Base-by-base conservation (phyloP, 2,888 invertebrate species). In the Ectemnius lituratus region DNA sequence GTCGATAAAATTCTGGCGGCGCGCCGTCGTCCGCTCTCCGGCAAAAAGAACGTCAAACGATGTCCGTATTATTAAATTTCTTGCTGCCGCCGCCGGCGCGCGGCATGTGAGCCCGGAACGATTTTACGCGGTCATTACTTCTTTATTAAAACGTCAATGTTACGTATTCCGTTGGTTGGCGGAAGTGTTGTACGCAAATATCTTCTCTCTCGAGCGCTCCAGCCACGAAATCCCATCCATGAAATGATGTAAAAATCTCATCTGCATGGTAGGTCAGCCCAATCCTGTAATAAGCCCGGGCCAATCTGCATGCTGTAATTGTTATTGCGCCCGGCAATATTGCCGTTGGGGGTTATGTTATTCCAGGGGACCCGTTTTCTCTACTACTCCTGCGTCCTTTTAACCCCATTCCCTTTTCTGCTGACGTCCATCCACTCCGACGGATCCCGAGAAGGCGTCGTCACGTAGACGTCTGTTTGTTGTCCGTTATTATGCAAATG, bases 91-190 rank as follows among this genome's bases (percentile, higher is more conserved):
- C 52, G 52, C 14, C 52, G 47, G 20, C 68, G 16, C 2, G 16
- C 23, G 52, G 56, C 63, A 59, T 47, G 64, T 8, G 37, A 28
- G 49, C 27, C 16, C 28, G 64, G 27, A 27, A 6, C 69, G 62
- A 60, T 68, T 64, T 57, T 64, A 46, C 60, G 20, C 18, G 64
- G 71, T 69, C 69, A 72, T 78, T 57, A 71, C 20, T 60, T 64
- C 71, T 77, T 78, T 77, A 78, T 78, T 77, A 78, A 75, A 78
- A 56, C 69, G 75, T 69, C 71, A 67, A 69, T 71, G 59, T 57
- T 47, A 27, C 20, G 47, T 52, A 52, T 52, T 16, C 16, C 52
- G 13, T 47, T n/a, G n/a, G 47, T 47, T 5, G 47, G 47, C 11
- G 47, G 47, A 47, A 23, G 23, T 23, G 23, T 23, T 23, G 23